Evolutionary conservation across 92 coral and sea anemone genomes (phyloP), one percentile per base, ranked within the genome.

Genomic region (Zoanthus sociatus): DNA sequence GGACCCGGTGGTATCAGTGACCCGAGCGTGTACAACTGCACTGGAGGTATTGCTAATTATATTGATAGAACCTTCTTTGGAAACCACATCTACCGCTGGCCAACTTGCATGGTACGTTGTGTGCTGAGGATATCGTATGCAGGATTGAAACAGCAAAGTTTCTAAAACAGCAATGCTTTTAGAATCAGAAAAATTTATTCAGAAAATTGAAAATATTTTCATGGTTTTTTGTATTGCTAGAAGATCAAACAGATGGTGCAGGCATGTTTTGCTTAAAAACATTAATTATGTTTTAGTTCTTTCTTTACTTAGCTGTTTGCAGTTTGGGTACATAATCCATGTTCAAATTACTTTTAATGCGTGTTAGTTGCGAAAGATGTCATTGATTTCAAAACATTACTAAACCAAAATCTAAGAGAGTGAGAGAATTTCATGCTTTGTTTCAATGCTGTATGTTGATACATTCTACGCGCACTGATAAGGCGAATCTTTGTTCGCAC

Each of bases 1-100:
- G 99, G 99, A 63, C 98, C 99, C 20, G 99, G 99, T 0, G 99
- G 99, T 48, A 85, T 93, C n/a, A 94, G 98, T 32, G 95, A 86
- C 82, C 97, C 99, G 32, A 86, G 75, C 4, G 94, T 93, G 16
- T 84, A 64, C 56, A 89, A 93, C 91, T 97, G 99, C 83, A 95
- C 97, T 14, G 99, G 99, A 55, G 99, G 99, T 61, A 92, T 95
- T 90, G 99, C 99, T 10, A 95, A 92, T 75, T 97, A 93, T 73
- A 93, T 97, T 61, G 99, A 97, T 79, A 89, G 94, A 32, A 79
- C 86, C 82, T 89, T 95, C 79, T 86, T 97, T 48, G 98, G 97
- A 9, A 91, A 93, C 14, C 98, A 97, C 73, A 86, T 92, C 88
- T 97, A 97, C 84, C 93, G 95, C 16, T 88, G 91, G 73, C 95